A percentile compares a stretch with the other conserved stretches of the same genome.
phyloP scores from a whole-genome alignment of 2,797 vertebrate species.

The Brachyalestes nurse region DNA sequence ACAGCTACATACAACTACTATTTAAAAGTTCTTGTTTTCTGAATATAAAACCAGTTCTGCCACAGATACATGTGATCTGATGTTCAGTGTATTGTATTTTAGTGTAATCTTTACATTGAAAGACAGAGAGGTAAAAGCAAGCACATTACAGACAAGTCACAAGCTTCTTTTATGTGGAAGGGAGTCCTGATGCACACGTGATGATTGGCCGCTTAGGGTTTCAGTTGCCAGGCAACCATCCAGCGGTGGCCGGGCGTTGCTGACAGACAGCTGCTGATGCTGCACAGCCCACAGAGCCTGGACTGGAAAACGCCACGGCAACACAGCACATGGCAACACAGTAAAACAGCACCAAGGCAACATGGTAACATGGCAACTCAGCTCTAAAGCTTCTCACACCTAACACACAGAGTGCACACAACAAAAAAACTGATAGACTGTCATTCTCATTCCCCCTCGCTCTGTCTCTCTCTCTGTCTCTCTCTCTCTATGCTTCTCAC shows the following conservation, averaged over 20 bases:
- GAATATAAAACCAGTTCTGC: too few species aligned
- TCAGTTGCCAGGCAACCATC: slow-evolving; percentile 82
- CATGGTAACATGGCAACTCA: background rate
- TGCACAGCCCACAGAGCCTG: slow-evolving; percentile 50
- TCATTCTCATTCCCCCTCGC: background rate
- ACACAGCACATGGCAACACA: slow-evolving; percentile 27
- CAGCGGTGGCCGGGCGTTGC: slow-evolving; percentile 68
- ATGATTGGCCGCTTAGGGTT: slow-evolving; percentile 73
- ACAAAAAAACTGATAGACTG: background rate
- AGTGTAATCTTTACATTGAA: slow-evolving; percentile 23
- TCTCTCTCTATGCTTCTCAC: background rate
- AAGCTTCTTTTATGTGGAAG: slow-evolving; percentile 63
- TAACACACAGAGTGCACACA: slow-evolving; percentile 54
- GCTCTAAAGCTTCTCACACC: slow-evolving; percentile 56
- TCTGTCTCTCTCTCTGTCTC: background rate
- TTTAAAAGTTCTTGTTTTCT: too few species aligned
- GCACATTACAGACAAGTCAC: slow-evolving; percentile 62
- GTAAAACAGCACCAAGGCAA: background rate
- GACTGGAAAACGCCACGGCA: slow-evolving; percentile 43
- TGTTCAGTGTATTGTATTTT: too few species aligned
- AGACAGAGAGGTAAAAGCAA: slow-evolving; percentile 61
- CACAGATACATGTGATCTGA: too few species aligned
- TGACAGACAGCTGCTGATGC: slow-evolving; percentile 78
- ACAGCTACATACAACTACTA: background rate
- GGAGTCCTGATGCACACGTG: slow-evolving; percentile 70